Conservation (phyloP, 2,113 vertebrate species). For the Genyomyrus donnyi region DNA sequence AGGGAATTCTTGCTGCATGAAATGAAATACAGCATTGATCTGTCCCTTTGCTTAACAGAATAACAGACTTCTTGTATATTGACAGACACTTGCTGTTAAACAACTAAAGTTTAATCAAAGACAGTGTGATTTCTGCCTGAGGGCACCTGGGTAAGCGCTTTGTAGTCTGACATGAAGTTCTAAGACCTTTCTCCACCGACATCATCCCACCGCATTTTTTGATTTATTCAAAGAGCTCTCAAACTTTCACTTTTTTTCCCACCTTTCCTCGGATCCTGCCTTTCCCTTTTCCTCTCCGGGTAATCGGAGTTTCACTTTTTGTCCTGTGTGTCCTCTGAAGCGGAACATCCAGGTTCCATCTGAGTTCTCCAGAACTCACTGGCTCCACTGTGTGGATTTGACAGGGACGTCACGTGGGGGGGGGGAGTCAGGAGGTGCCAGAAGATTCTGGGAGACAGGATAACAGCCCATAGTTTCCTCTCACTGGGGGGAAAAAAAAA, state of each 20-base stretch:
- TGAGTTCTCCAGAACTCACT: not conserved
- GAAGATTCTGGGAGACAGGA: not conserved
- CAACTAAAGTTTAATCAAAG: slow-evolving; percentile 52
- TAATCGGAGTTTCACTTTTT: slow-evolving; percentile 5
- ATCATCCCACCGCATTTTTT: slow-evolving; percentile 31
- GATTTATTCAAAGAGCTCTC: slow-evolving; percentile 41
- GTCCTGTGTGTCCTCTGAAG: slow-evolving; percentile 4
- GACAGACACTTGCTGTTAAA: slow-evolving; percentile 49
- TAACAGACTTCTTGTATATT: slow-evolving; percentile 42
- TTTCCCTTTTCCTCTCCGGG: not conserved
- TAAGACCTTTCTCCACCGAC: slow-evolving; percentile 27
- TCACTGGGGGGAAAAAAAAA: not conserved
- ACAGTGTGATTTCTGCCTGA: slow-evolving; percentile 32
- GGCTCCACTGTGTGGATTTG: not conserved
- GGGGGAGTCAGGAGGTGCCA: not conserved
- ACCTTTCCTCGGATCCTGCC: not conserved
- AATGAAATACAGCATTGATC: slow-evolving; percentile 40
- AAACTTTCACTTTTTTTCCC: not conserved
- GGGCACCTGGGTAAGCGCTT: slow-evolving; percentile 26
- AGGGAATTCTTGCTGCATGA: not conserved
- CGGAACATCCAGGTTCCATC: slow-evolving; percentile 22
- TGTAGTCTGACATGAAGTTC: slow-evolving; percentile 13
- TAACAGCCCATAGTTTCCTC: not conserved
- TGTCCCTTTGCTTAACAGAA: slow-evolving; percentile 24
- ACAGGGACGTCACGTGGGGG: not conserved